A percentile compares a stretch with the other conserved stretches of the same genome.
Conservation (phyloP, 2,888 invertebrate genomes). For the Watsonalla binaria region DNA sequence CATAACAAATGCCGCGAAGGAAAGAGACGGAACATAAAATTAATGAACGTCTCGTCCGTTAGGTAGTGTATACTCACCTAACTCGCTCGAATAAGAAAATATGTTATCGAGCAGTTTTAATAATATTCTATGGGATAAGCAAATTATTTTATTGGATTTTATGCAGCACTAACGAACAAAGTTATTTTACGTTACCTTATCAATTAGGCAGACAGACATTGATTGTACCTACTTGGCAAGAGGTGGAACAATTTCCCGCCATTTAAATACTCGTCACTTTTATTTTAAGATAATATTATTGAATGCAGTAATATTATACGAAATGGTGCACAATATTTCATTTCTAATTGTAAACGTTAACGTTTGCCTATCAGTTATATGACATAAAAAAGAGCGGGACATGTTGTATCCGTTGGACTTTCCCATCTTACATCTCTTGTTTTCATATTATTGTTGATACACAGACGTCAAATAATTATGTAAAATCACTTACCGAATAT, state of each 20-base stretch:
- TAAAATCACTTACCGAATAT: constrained; percentile 81
- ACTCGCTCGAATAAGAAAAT: too few relatives aligned
- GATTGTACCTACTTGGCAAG: background rate
- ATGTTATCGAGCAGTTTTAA: too few relatives aligned
- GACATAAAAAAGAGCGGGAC: constrained; percentile 77
- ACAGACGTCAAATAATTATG: constrained; percentile 14
- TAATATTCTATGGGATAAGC: too few relatives aligned
- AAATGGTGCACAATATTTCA: too few relatives aligned
- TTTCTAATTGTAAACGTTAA: background rate
- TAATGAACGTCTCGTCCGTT: constrained; percentile 16
- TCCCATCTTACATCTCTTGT: constrained; percentile 56
- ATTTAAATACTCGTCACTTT: constrained; percentile 26
- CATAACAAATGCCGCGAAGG: constrained; percentile 13
- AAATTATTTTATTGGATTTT: too few relatives aligned
- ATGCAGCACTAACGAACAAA: too few relatives aligned
- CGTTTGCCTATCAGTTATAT: constrained; percentile 14
- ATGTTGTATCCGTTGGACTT: constrained; percentile 67
- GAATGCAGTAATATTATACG: too few relatives aligned
- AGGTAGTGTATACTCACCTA: background rate
- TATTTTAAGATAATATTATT: too few relatives aligned
- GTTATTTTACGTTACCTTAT: too few relatives aligned
- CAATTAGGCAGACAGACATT: background rate
- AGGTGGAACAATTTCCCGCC: constrained; percentile 53
- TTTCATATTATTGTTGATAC: constrained; percentile 38
- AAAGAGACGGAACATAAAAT: constrained; percentile 41